phyloP scores from a whole-genome alignment of 2,113 vertebrate species.

The Eclectus roratus region DNA sequence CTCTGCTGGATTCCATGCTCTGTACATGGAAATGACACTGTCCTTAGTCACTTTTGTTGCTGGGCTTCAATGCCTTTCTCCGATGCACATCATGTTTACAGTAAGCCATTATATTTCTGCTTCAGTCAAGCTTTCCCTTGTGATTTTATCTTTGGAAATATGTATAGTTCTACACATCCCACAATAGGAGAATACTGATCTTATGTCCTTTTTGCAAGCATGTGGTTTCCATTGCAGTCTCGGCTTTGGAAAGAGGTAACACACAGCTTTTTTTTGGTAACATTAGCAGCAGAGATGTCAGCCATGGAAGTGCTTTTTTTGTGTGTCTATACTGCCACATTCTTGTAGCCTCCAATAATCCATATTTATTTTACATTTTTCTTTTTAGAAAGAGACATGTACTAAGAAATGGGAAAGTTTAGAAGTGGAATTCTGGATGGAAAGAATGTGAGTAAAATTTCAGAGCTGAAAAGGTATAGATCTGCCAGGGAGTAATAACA shows the following conservation, averaged over 20 bases:
- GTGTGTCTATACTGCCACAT: background rate
- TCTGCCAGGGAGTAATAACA: background rate
- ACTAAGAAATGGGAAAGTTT: conserved; percentile 62
- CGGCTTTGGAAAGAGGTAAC: background rate
- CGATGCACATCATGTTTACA: background rate
- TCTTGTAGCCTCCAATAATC: background rate
- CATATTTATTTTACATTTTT: background rate
- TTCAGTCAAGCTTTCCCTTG: background rate
- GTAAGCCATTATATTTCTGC: background rate
- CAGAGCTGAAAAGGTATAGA: background rate
- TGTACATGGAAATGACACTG: background rate
- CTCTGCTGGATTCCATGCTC: background rate
- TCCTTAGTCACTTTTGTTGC: background rate
- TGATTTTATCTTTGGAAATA: background rate
- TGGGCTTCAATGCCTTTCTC: background rate
- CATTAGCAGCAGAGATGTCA: background rate
- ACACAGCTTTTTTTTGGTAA: background rate
- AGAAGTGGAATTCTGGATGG: conserved; percentile 81
- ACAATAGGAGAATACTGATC: background rate
- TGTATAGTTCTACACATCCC: background rate
- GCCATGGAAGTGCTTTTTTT: background rate
- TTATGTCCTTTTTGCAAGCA: background rate
- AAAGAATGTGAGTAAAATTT: conserved; percentile 76
- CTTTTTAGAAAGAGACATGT: conserved; percentile 33
- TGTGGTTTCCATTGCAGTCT: background rate